Evolutionary conservation across 2,113 vertebrate genomes (phyloP).

Genomic region (Nesogale talazaci): DNA sequence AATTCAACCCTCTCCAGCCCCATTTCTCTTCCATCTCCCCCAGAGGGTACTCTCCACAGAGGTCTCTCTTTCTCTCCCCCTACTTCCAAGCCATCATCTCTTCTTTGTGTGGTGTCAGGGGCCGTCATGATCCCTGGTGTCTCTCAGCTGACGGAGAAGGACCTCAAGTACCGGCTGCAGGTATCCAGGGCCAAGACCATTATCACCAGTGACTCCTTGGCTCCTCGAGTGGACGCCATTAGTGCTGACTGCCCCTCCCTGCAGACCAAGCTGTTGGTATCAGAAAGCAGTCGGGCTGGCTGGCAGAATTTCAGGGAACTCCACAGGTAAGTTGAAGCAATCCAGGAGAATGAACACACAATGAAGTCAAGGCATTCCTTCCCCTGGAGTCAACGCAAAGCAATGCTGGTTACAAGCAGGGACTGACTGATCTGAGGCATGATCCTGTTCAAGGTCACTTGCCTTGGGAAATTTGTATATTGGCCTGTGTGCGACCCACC

Average conservation of each 20-base stretch:
- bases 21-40: not conserved
- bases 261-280: conserved; percentile 87
- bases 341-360: not conserved
- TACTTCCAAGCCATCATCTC: not conserved
- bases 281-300: conserved; percentile 81
- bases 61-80: not conserved
- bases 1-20: not conserved
- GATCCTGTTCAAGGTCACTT: not conserved
- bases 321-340: conserved; percentile 80
- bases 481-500: not conserved
- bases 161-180: conserved; percentile 88
- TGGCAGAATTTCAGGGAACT: conserved; percentile 88
- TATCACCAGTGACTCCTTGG: conserved; percentile 84
- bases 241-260: conserved; percentile 83
- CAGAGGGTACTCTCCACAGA: not conserved
- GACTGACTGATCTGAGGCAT: not conserved
- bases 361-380: not conserved
- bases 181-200: conserved; percentile 84
- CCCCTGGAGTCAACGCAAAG: too few species aligned
- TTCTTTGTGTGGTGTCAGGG: conserved; percentile 64
- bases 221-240: conserved; percentile 85
- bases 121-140: conserved; percentile 87
- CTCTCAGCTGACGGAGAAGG: conserved; percentile 88
- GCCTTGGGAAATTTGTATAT: too few species aligned
- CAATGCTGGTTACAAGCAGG: not conserved